These are phyloP conservation scores for Apeira syringaria DNA, from an alignment of 2,888 invertebrate genomes.

Conservation along the genomic window DNA sequence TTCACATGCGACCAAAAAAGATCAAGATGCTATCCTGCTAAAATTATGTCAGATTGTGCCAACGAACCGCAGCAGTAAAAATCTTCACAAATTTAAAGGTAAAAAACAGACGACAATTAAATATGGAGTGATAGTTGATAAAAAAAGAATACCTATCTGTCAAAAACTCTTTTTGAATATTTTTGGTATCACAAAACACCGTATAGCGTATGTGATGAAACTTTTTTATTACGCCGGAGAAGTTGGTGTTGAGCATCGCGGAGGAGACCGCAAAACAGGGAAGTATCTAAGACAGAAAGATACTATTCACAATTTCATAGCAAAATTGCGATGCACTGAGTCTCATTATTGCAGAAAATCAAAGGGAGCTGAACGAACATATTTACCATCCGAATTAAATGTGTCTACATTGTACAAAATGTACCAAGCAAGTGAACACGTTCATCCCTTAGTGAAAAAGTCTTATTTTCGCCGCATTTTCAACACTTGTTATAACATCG, in stretches of 20 bases:
- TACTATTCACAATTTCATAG: background rate
- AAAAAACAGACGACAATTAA: background rate
- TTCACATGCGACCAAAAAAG: too few relatives aligned
- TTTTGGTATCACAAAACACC: background rate
- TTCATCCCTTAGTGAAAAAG: background rate
- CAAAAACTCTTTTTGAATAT: background rate
- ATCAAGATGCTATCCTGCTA: too few relatives aligned
- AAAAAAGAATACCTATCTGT: background rate
- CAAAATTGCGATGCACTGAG: background rate
- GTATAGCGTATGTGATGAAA: background rate
- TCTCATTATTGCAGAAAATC: background rate
- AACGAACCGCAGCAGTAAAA: background rate
- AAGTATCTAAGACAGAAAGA: background rate
- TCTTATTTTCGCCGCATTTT: background rate
- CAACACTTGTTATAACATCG: background rate
- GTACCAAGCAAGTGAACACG: background rate
- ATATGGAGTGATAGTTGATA: background rate
- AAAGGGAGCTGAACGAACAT: background rate
- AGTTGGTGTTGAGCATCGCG: background rate
- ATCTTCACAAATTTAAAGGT: background rate
- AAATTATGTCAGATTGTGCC: background rate
- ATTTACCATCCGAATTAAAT: background rate
- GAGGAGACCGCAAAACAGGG: background rate
- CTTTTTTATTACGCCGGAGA: background rate
- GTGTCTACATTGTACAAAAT: background rate